Evolutionary conservation across 2,797 vertebrate species (phyloP).

Genomic region (Spinus olivaceus): DNA sequence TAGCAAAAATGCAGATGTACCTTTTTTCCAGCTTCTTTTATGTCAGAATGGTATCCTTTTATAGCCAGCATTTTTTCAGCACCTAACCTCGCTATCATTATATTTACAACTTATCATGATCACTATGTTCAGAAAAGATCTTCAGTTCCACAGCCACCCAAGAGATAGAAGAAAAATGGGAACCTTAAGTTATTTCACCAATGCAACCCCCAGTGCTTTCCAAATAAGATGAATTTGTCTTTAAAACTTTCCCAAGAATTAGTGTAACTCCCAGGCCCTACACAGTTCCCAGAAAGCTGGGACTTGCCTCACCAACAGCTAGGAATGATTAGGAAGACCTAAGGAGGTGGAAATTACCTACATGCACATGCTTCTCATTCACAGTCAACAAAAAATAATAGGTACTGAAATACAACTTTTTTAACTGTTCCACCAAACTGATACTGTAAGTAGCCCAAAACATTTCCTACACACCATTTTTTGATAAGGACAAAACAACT

Average conservation of each 20-base stretch:
- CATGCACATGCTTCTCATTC: neutral
- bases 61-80: neutral
- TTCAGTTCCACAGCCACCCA: neutral
- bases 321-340: neutral
- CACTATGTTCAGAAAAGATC: neutral
- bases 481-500: neutral
- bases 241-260: neutral
- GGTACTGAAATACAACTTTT: neutral
- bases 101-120: neutral
- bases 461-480: neutral
- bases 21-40: neutral
- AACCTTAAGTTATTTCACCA: neutral
- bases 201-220: neutral
- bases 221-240: neutral
- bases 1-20: neutral
- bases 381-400: neutral
- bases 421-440: neutral
- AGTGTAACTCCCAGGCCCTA: neutral
- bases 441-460: neutral
- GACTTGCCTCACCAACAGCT: neutral
- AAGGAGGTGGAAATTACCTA: neutral
- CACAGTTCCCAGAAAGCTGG: neutral
- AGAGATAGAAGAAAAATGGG: neutral
- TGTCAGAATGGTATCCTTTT: neutral
- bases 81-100: neutral